Evolutionary conservation across 2,888 invertebrate species (phyloP).

Genomic region (Lasius platythorax): DNA sequence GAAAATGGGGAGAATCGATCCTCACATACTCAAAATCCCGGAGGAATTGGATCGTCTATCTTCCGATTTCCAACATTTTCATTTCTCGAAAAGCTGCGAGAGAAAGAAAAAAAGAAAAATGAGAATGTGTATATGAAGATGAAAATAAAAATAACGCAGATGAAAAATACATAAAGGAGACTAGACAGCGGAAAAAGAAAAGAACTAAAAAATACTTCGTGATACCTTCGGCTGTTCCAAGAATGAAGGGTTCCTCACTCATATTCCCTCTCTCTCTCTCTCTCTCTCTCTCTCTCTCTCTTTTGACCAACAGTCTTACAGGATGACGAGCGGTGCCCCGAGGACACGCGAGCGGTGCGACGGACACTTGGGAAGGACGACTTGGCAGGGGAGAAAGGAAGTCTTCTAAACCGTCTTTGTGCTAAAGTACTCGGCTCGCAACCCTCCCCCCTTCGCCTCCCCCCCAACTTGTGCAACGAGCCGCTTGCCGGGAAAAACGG

Average conservation of each 20-base stretch:
- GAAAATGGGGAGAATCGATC: slow-evolving; percentile 19
- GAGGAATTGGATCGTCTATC: slow-evolving; percentile 49
- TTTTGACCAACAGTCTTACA: slow-evolving; percentile 58
- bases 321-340: slow-evolving; percentile 67
- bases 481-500: slow-evolving; percentile 50
- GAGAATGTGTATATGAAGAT: background rate
- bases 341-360: slow-evolving; percentile 55
- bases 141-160: slow-evolving; percentile 25
- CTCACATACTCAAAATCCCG: slow-evolving; percentile 43
- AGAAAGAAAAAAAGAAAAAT: slow-evolving; percentile 1
- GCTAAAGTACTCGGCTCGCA: slow-evolving; percentile 49
- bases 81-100: slow-evolving; percentile 59
- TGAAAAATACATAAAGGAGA: slow-evolving; percentile 23
- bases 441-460: background rate
- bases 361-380: slow-evolving; percentile 6
- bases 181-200: slow-evolving; percentile 33
- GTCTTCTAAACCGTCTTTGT: slow-evolving; percentile 66
- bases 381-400: slow-evolving; percentile 47
- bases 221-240: slow-evolving; percentile 9
- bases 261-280: background rate
- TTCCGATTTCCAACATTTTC: slow-evolving; percentile 58
- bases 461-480: slow-evolving; percentile 30
- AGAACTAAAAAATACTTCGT: slow-evolving; percentile 34
- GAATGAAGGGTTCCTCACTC: background rate
- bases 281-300: background rate